phyloP scores from a whole-genome alignment of 2,797 vertebrate species.

The Meda fulgida region DNA sequence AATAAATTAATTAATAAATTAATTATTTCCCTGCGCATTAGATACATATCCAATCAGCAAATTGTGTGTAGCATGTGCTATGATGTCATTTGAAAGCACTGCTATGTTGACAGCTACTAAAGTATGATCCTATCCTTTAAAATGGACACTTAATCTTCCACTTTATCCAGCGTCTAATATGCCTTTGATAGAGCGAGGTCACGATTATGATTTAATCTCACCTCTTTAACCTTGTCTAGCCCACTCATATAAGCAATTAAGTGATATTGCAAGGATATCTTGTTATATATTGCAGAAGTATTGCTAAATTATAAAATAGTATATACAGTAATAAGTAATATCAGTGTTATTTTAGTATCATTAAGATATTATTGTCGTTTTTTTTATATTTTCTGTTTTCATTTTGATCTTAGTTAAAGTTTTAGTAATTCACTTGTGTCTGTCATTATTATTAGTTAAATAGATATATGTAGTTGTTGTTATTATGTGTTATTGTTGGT shows the following conservation, averaged over 20 bases:
- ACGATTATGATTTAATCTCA: constrained; percentile 18
- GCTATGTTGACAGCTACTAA: background rate
- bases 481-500: background rate
- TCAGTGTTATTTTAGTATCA: background rate
- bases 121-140: background rate
- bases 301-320: background rate
- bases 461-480: background rate
- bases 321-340: background rate
- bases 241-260: background rate
- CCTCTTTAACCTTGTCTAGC: constrained; percentile 6
- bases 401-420: background rate
- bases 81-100: background rate
- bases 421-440: background rate
- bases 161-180: constrained; percentile 15
- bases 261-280: background rate
- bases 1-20: no score
- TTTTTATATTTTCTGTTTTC: background rate
- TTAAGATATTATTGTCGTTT: background rate
- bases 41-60: background rate
- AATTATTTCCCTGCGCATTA: background rate
- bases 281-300: background rate
- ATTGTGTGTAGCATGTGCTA: background rate
- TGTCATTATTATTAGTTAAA: background rate
- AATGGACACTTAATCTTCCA: background rate
- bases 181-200: background rate